phyloP scores from a whole-genome alignment of 37 sponge, comb jelly and placozoan genomes.

The Petrosia ficiformis region DNA sequence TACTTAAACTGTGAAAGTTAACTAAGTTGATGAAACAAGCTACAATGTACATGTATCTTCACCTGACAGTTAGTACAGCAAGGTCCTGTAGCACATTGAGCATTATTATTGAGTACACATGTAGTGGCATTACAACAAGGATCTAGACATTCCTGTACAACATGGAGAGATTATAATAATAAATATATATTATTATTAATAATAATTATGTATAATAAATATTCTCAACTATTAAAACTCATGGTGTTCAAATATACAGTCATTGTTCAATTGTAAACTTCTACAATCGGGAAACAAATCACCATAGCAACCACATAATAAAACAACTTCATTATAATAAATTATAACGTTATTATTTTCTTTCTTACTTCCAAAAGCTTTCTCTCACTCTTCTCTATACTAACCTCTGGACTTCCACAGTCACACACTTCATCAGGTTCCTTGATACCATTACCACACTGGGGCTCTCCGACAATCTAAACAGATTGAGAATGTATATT shows the following conservation, averaged over 20 bases:
- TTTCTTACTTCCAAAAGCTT: too few relatives aligned
- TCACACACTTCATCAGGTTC: constrained; percentile 71
- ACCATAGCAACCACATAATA: too few relatives aligned
- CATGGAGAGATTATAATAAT: not conserved
- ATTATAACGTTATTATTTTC: too few relatives aligned
- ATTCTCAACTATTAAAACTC: too few relatives aligned
- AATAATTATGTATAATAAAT: too few relatives aligned
- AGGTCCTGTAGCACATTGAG: constrained; percentile 52
- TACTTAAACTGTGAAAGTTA: not conserved
- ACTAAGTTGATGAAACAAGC: too few relatives aligned
- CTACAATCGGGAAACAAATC: too few relatives aligned
- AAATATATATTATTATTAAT: too few relatives aligned
- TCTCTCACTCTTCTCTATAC: not conserved
- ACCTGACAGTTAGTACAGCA: constrained; percentile 40
- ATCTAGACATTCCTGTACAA: constrained; percentile 56
- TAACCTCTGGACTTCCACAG: constrained; percentile 55
- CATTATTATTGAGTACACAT: constrained; percentile 55
- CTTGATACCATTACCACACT: constrained; percentile 79
- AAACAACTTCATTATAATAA: too few relatives aligned
- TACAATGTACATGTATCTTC: too few relatives aligned
- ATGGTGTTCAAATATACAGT: too few relatives aligned
- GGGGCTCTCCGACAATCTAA: not conserved
- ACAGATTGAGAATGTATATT: not conserved
- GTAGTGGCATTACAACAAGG: constrained; percentile 76
- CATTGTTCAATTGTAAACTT: too few relatives aligned